Base-by-base conservation (phyloP, 2,888 invertebrate species). In the Ichneumoninae sp. region DNA sequence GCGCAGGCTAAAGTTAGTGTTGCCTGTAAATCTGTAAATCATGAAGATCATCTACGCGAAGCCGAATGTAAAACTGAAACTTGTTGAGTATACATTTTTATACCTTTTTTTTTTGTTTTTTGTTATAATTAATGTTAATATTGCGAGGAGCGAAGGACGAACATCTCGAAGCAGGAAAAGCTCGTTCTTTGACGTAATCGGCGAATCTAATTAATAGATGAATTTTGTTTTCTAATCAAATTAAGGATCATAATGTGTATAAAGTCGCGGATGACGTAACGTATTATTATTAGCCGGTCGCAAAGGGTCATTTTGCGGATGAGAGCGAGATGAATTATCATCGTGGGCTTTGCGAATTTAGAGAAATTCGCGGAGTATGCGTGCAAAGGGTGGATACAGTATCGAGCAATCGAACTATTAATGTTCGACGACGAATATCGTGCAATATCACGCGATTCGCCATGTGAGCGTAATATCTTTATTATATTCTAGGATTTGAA, bases 131-230 rank as follows among this genome's bases (percentile, higher is more conserved):
- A 57, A 44, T 73, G 13, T 54, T 76, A 30, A 54, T 57, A 44
- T 78, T 60, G 33, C n/a, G 30, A 77, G 44, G 68, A 77, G 19
- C 69, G 60, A 7, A n/a, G 40, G 19, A 13, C 75, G 40, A 8
- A 44, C 10, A 40, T 47, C 10, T 71, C 30, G 66, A 73, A 36
- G 54, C 52, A 36, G 36, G 66, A 75, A 66, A 78, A 81, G 66
- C 75, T 75, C 60, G 26, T 74, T 71, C 86, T 87, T 89, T 90
- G 89, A 87, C 89, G 88, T 88, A 88, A 88, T 89, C 88, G 88
- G 88, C 83, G 63, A 86, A 87, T 79, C 85, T 77, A 54, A 74
- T 57, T 66, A 71, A 75, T 75, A 83, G 75, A 73, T 69, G 68
- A 81, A 84, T 81, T 36, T 60, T 70, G 22, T 36, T 73, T 60